Percentiles rank a stretch among this genome's conserved stretches.
phyloP scores from a whole-genome alignment of 2,888 invertebrate genomes.

The Harpalus rubripes region DNA sequence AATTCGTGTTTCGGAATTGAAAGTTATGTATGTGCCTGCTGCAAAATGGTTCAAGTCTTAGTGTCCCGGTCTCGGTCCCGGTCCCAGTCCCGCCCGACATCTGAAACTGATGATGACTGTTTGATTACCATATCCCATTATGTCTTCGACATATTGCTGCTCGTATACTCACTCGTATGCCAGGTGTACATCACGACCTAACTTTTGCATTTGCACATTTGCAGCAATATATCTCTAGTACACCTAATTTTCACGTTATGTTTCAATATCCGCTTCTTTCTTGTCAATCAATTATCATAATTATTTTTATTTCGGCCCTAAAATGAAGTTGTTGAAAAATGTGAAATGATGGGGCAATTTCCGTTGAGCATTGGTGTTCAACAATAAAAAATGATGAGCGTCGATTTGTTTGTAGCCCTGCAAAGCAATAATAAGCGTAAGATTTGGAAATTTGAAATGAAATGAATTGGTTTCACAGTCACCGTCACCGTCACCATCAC shows the following conservation, averaged over 20 bases:
- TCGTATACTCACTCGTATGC: constrained; percentile 7
- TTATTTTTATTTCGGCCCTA: background rate
- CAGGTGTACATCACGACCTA: constrained; percentile 56
- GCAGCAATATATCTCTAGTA: constrained; percentile 23
- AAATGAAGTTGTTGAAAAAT: background rate
- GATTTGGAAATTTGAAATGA: constrained; percentile 1
- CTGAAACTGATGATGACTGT: constrained; percentile 49
- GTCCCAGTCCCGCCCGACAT: constrained; percentile 7
- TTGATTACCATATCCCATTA: constrained; percentile 58
- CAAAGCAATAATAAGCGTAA: background rate
- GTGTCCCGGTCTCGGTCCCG: constrained; percentile 8
- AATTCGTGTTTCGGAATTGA: constrained; percentile 36
- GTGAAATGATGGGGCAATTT: constrained; percentile 2
- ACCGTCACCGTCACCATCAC: no score
- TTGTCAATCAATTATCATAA: constrained; percentile 3
- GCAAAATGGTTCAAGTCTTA: constrained; percentile 33
- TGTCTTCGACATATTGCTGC: constrained; percentile 45
- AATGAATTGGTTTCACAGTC: background rate
- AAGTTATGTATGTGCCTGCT: constrained; percentile 44
- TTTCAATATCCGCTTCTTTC: constrained; percentile 21
- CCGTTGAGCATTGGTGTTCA: background rate
- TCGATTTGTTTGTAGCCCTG: background rate
- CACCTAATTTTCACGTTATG: constrained; percentile 33
- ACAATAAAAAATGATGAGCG: background rate
- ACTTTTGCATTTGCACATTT: constrained; percentile 36